phyloP scores from a whole-genome alignment of 2,797 vertebrate species.

The Ptychadena robeensis region DNA sequence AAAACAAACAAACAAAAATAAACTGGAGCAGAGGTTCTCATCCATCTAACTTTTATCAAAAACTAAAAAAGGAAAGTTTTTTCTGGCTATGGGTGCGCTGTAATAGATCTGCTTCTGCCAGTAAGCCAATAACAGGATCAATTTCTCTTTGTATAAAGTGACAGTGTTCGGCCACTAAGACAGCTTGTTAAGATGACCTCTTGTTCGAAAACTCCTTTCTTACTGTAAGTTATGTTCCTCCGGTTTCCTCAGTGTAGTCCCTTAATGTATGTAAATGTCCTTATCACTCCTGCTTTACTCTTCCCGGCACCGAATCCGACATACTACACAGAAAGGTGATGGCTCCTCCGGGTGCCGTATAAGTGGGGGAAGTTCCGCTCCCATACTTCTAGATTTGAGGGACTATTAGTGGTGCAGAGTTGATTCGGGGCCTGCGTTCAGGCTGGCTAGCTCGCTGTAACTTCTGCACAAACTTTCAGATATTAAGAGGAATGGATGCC shows the following conservation, averaged over 20 bases:
- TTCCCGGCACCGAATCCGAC: conserved; percentile 13
- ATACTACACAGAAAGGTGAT: conserved; percentile 24
- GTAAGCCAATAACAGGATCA: not conserved
- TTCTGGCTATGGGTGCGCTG: not conserved
- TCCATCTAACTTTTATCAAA: no score
- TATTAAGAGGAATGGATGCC: conserved; percentile 57
- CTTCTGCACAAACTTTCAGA: conserved; percentile 47
- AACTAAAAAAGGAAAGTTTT: not conserved
- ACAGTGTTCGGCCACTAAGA: not conserved
- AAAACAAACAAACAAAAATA: no score
- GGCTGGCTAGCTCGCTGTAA: conserved; percentile 1
- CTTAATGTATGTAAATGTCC: conserved; percentile 53
- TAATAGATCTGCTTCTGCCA: not conserved
- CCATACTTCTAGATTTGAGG: conserved; percentile 31
- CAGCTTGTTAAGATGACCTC: conserved; percentile 8
- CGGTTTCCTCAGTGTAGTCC: conserved; percentile 13
- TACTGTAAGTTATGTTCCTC: not conserved
- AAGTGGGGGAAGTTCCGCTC: conserved; percentile 28
- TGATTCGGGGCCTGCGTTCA: not conserved
- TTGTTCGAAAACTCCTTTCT: not conserved
- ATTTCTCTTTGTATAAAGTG: not conserved
- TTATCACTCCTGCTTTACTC: conserved; percentile 20
- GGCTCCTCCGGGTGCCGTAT: conserved; percentile 35
- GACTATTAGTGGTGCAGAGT: conserved; percentile 20
- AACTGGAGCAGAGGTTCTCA: no score